These are phyloP conservation scores for Drepana falcataria DNA, from an alignment of 2,888 invertebrate species.

Conservation along the genomic window DNA sequence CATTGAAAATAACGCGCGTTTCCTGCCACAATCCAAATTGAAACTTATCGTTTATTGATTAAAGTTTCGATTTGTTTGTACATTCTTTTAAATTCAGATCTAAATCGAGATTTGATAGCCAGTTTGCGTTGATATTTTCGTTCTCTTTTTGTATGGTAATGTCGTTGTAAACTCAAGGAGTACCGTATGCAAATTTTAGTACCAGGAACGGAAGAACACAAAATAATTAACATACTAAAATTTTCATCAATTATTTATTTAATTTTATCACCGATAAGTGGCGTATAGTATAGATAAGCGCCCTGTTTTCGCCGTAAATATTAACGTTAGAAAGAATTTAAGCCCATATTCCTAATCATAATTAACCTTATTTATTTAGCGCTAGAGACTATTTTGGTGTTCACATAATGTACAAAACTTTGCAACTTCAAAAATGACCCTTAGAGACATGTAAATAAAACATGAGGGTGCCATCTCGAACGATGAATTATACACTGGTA, in stretches of 20 bases:
- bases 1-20: constrained; percentile 27
- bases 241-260: too few relatives aligned
- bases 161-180: neutral
- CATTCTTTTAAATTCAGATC: neutral
- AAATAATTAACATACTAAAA: too few relatives aligned
- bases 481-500: constrained; percentile 9
- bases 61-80: neutral
- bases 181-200: too few relatives aligned
- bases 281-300: too few relatives aligned
- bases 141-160: neutral
- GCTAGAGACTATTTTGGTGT: too few relatives aligned
- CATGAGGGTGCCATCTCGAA: neutral
- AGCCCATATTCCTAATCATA: too few relatives aligned
- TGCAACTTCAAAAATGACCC: neutral
- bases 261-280: too few relatives aligned
- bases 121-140: neutral
- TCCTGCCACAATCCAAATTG: neutral
- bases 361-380: too few relatives aligned
- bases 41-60: neutral
- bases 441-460: neutral
- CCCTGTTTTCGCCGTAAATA: too few relatives aligned
- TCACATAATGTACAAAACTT: too few relatives aligned
- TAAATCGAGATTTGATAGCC: neutral
- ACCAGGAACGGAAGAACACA: too few relatives aligned
- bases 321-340: too few relatives aligned